Evolutionary conservation across 2,888 invertebrate species (phyloP), one percentile per base, ranked within the genome.

Genomic region (Leistus spinibarbis): DNA sequence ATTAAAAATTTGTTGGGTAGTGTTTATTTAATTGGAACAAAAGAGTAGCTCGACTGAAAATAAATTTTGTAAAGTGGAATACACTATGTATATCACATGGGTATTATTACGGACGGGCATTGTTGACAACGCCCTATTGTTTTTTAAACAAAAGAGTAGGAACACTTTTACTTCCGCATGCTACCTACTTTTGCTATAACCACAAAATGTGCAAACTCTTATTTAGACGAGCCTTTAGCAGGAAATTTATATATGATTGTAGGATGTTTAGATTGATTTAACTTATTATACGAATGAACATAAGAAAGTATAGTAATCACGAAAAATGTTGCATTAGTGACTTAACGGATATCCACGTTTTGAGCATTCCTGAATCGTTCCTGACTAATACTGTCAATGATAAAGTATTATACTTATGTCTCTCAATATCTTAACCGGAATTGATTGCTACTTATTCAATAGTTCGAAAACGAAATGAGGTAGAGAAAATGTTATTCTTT

Each of bases 71-170:
- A 60, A 19, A 22, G 4, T 19, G 60, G 10, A 60, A 60, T 60
- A 60, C 17, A 60, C 60, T n/a, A 57, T 17, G 16, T 9, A 16
- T 57, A 17, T 20, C 20, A 20, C 57, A 60, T 40, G 19, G 19
- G 20, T 60, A 60, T 60, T 60, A 60, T 60, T 60, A 60, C 60
- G 3, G 19, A 7, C 20, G 16, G 16, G 24, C 27, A 64, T 64
- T 64, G 64, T 64, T 64, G 13, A 3, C 16, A 20, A 7, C 13
- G 10, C 13, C 1, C 24, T 20, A 23, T 64, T 64, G 64, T 64
- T 64, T 64, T n/a, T 23, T 9, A 17, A 27, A 64, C 64, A 64
- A 64, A 64, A 64, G 64, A 27, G 10, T 64, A 1, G 60, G 19
- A 64, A 64, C 64, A 64, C 64, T 64, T 64, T 20, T 64, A 64